Percentiles rank a stretch among this genome's conserved stretches.
Evolutionary conservation across 1,140 invertebrate species (phyloP).

Genomic region (Lepidostoma basale): DNA sequence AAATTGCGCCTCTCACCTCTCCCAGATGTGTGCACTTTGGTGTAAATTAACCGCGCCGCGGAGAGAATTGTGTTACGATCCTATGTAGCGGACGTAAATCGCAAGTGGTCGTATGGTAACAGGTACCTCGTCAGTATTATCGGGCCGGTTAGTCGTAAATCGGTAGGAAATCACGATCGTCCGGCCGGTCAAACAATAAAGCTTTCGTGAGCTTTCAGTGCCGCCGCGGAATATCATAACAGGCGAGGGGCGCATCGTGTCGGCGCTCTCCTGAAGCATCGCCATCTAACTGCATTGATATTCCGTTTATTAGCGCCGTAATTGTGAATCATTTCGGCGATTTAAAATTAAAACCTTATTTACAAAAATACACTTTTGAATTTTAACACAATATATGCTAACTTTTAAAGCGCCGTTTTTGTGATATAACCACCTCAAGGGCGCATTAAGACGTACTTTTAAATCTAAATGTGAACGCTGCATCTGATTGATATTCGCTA

Average conservation of each 20-base stretch:
- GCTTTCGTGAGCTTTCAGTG: conserved; percentile 12
- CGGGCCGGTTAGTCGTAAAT: conserved; percentile 27
- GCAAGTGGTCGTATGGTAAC: conserved; percentile 28
- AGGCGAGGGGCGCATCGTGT: conserved; percentile 7
- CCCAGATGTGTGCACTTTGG: conserved; percentile 12
- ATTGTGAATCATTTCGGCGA: too few relatives aligned
- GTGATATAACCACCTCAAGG: too few relatives aligned
- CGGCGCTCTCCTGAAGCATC: neutral
- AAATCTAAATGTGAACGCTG: too few relatives aligned
- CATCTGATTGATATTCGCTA: too few relatives aligned
- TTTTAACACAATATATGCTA: too few relatives aligned
- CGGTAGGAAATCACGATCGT: conserved; percentile 36
- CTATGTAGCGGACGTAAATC: conserved; percentile 21
- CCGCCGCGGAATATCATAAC: conserved; percentile 30
- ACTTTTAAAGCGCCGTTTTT: too few relatives aligned
- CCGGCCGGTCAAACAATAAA: conserved; percentile 8
- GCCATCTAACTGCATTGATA: too few relatives aligned
- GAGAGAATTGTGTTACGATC: conserved; percentile 10
- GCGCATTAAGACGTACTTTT: too few relatives aligned
- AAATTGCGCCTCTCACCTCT: conserved; percentile 21
- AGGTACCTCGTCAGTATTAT: conserved; percentile 16
- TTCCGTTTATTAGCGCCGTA: too few relatives aligned
- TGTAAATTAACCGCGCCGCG: conserved; percentile 19
- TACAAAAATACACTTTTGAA: too few relatives aligned
- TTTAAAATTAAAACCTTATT: too few relatives aligned